These are phyloP conservation scores for Oceanodroma tethys DNA, from an alignment of 2,113 vertebrate genomes.

Conservation along the genomic window DNA sequence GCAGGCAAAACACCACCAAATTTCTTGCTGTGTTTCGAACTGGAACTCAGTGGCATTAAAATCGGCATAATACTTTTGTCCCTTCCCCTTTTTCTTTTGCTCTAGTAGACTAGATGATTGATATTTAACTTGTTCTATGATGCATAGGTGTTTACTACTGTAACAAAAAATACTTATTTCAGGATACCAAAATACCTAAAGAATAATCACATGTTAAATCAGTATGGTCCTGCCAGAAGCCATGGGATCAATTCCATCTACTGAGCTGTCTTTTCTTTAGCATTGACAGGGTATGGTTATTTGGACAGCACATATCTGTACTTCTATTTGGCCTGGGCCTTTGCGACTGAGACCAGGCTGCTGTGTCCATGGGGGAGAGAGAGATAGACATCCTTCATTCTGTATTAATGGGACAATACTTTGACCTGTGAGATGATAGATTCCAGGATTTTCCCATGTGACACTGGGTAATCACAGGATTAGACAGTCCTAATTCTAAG, in stretches of 20 bases:
- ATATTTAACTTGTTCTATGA: background rate
- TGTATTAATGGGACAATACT: background rate
- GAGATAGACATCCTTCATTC: background rate
- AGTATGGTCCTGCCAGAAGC: background rate
- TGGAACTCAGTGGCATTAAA: background rate
- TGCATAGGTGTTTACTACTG: background rate
- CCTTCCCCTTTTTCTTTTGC: background rate
- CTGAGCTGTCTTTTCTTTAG: background rate
- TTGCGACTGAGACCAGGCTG: background rate
- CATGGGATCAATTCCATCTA: background rate
- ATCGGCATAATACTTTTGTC: background rate
- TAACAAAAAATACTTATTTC: background rate
- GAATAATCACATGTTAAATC: background rate
- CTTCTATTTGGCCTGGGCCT: background rate
- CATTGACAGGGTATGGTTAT: background rate
- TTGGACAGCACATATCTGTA: background rate
- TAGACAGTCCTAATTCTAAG: background rate
- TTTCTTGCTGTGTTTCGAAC: background rate
- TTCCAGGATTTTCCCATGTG: background rate
- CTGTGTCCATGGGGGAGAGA: background rate
- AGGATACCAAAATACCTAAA: background rate
- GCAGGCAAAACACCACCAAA: background rate
- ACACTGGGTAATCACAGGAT: background rate
- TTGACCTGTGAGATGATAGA: background rate
- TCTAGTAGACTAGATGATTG: background rate